A percentile compares a stretch with the other conserved stretches of the same genome.
These are phyloP conservation scores for Bombyx mori DNA, from an alignment of 1,140 invertebrate genomes.

Conservation along the genomic window ASM3026992v2 NC_085123.1:6153501-6154000, in stretches of 20 bases:
- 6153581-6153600: too few species aligned
- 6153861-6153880: constrained; percentile 27
- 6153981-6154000: too few species aligned
- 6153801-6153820: constrained; percentile 2
- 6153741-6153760: constrained; percentile 6
- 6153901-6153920: constrained; percentile 46
- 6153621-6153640: too few species aligned
- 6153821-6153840: constrained; percentile 24
- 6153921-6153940: not conserved
- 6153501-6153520: too few species aligned
- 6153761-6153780: constrained; percentile 8
- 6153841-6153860: constrained; percentile 20
- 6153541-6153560: too few species aligned
- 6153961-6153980: too few species aligned
- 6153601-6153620: too few species aligned
- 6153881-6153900: constrained; percentile 44
- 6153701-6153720: not conserved
- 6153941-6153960: not conserved
- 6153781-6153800: constrained; percentile 6
- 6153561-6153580: too few species aligned
- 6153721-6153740: not conserved
- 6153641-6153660: too few species aligned
- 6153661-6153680: too few species aligned
- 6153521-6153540: too few species aligned
- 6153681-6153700: too few species aligned